Percentiles rank a stretch among this genome's conserved stretches.
Conservation (phyloP, 2,888 invertebrate species). For the Phyllotreta striolata region DNA sequence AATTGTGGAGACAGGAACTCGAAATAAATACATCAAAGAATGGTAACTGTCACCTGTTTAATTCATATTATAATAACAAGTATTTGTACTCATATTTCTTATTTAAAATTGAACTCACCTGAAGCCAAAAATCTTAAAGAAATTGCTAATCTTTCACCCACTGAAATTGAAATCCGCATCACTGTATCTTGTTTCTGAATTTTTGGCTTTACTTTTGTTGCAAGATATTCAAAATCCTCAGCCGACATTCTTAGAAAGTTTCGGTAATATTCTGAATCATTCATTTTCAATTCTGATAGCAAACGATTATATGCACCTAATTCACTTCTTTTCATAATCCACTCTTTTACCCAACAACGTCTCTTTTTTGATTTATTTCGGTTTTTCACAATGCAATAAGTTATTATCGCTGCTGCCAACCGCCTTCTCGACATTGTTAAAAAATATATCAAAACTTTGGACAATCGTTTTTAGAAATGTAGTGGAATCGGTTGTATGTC, state of each 20-base stretch:
- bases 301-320: background rate
- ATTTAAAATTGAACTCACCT: conserved; percentile 5
- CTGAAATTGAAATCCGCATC: conserved; percentile 7
- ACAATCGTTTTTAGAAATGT: no score
- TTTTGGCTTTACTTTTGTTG: conserved; percentile 10
- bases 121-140: conserved; percentile 3
- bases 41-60: conserved; percentile 7
- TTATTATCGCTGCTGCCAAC: conserved; percentile 4
- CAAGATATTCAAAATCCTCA: background rate
- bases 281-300: conserved; percentile 2
- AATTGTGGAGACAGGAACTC: conserved; percentile 1
- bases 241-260: conserved; percentile 8
- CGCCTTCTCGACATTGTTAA: conserved; percentile 5
- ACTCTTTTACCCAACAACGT: no score
- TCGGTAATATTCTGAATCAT: conserved; percentile 14
- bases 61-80: background rate
- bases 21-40: conserved; percentile 1
- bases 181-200: conserved; percentile 14
- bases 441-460: no score
- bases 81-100: background rate
- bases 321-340: conserved; percentile 12
- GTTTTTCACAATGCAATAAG: background rate
- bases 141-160: background rate
- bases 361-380: conserved; percentile 1
- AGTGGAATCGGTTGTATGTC: background rate